Base-by-base conservation (phyloP, 2,888 invertebrate genomes). In the Volucella bombylans region DNA sequence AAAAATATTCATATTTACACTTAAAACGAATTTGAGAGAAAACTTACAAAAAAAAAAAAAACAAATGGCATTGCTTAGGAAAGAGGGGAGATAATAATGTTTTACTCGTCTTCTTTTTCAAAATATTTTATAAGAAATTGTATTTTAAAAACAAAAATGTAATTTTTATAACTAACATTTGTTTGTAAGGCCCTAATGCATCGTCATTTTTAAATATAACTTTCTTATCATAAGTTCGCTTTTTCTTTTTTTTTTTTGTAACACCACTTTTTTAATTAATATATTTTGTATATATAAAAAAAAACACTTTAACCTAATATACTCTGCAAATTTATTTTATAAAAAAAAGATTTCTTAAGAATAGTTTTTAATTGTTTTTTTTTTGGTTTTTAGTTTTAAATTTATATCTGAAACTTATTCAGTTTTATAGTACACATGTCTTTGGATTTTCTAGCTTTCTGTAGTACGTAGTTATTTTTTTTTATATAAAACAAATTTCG, bases 361-460 rank as follows among this genome's bases (percentile, higher is more conserved):
- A 39, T 73, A 78, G 78, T 78, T 81, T 31, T 80, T 73, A 15
- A 57, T 65, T 49, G 73, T 64, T 49, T 69, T 49, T 15, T 1
- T 18, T 23, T 23, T 23, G 1, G 1, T 23, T 47, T 67, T 74
- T 59, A 4, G 50, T 50, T 50, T 71, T 14, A 59, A n/a, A 47
- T 80, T 64, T 72, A 78, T 85, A 72, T 79, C 76, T 80, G 76
- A 83, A 82, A 77, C 23, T 77, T 23, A 55, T 83, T 86, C 78
- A 74, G 76, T 82, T 86, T 86, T 86, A 83, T 81, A 86, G 85
- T 86, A 85, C 80, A 85, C 68, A 65, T 86, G 86, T 87, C 87
- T 87, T 87, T 87, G 87, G 87, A 87, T 82, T 87, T 86, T 86
- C 87, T 87, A 87, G 87, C 87, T 86, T 86, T 80, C 59, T 73